phyloP scores from a whole-genome alignment of 2,888 invertebrate species.

The Actias luna region DNA sequence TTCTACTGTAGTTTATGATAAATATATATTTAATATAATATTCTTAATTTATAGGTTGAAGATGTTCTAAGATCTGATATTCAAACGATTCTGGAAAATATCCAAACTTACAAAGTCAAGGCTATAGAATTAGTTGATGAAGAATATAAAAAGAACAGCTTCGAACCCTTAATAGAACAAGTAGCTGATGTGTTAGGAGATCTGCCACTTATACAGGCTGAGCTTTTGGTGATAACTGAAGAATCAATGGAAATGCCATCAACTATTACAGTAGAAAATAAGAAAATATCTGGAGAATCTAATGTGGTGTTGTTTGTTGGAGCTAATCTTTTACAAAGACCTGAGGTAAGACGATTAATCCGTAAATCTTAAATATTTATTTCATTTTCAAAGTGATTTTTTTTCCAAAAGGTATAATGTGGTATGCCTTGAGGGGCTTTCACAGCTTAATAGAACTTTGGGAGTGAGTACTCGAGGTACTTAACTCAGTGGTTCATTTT shows the following conservation, averaged over 20 bases:
- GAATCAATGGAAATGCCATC: constrained; percentile 70
- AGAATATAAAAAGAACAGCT: constrained; percentile 72
- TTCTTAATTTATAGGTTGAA: constrained; percentile 46
- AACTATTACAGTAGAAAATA: constrained; percentile 82
- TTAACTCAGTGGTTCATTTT: too few relatives aligned
- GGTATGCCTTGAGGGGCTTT: too few relatives aligned
- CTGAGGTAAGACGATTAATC: constrained; percentile 56
- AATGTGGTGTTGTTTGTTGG: constrained; percentile 78
- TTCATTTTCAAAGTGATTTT: neutral
- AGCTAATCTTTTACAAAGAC: constrained; percentile 73
- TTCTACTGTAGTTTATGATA: neutral
- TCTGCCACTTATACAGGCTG: constrained; percentile 86
- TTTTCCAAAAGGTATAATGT: too few relatives aligned
- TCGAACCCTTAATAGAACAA: constrained; percentile 74
- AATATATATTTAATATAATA: neutral
- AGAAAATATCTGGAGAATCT: constrained; percentile 79
- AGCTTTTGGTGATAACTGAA: constrained; percentile 81
- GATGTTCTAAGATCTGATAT: constrained; percentile 83
- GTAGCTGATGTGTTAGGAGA: constrained; percentile 84
- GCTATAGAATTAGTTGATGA: constrained; percentile 78
- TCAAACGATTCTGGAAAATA: constrained; percentile 89
- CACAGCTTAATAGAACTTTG: too few relatives aligned
- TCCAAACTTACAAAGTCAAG: constrained; percentile 83
- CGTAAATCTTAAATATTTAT: neutral
- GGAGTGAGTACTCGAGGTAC: too few relatives aligned